A percentile compares a stretch with the other conserved stretches of the same genome.
These are phyloP conservation scores for Peromyscus attwateri DNA, from an alignment of 2,797 vertebrate genomes.

Conservation along the genomic window DNA sequence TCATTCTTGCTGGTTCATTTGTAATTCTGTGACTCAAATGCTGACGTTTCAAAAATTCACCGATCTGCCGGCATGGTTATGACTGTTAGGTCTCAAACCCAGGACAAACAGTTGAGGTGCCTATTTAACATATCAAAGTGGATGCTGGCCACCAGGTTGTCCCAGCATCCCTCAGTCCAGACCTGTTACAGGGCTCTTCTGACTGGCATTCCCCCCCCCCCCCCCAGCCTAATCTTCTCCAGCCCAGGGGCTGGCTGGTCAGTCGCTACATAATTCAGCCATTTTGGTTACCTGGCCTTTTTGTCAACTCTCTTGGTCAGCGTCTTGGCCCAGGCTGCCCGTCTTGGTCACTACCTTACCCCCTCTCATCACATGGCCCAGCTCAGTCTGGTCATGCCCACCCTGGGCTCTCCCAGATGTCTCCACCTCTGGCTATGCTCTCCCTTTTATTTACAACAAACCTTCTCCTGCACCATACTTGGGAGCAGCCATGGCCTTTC, in stretches of 20 bases:
- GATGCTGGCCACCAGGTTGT: not conserved
- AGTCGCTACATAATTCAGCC: not conserved
- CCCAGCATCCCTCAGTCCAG: not conserved
- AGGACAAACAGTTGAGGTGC: not conserved
- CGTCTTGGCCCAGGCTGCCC: not conserved
- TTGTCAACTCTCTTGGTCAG: not conserved
- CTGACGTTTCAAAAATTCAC: not conserved
- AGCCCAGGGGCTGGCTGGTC: not conserved
- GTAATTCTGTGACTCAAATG: conserved; percentile 1
- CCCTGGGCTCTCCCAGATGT: not conserved
- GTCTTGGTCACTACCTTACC: not conserved
- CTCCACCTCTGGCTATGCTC: not conserved
- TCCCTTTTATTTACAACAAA: not conserved
- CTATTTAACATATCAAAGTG: not conserved
- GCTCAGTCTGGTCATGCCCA: not conserved
- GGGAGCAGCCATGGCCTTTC: not conserved
- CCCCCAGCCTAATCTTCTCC: not conserved
- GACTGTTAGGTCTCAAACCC: not conserved
- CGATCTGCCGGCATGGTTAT: not conserved
- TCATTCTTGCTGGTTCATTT: not conserved
- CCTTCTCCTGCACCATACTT: not conserved
- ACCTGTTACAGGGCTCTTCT: not conserved
- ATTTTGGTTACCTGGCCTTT: not conserved
- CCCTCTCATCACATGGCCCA: not conserved
- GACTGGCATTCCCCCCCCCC: fast-evolving